Evolutionary conservation across 2,888 invertebrate genomes (phyloP).

Genomic region (Leptinotarsa juncta): DNA sequence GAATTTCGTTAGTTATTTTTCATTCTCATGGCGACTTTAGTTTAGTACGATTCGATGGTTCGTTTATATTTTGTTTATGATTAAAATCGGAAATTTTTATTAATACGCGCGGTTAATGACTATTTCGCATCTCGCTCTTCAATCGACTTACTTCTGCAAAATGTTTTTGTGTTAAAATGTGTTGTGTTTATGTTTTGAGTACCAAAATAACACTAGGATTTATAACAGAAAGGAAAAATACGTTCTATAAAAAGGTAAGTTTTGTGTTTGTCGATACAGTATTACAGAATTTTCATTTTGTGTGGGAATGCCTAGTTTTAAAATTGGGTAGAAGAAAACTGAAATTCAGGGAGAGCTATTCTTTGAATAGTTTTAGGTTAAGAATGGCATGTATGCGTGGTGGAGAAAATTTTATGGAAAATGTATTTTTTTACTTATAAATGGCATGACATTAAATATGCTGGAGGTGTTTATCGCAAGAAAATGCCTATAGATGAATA

Average conservation of each 20-base stretch:
- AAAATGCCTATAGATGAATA: too few relatives aligned
- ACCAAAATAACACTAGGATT: constrained; percentile 56
- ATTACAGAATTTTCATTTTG: neutral
- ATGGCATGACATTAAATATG: neutral
- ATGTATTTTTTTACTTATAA: neutral
- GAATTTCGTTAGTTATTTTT: constrained; percentile 48
- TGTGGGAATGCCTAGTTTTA: neutral
- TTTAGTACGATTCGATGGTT: constrained; percentile 44
- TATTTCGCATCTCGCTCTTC: constrained; percentile 38
- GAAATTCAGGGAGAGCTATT: neutral
- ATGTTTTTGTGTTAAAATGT: constrained; percentile 59
- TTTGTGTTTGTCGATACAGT: constrained; percentile 22
- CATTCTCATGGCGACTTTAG: constrained; percentile 54
- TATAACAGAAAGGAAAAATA: constrained; percentile 48
- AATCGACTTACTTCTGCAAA: constrained; percentile 48
- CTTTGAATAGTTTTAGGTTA: constrained; percentile 10
- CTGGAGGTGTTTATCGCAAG: too few relatives aligned
- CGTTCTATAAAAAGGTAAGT: constrained; percentile 48
- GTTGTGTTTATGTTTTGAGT: constrained; percentile 60
- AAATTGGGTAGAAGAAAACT: neutral
- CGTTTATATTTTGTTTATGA: constrained; percentile 48
- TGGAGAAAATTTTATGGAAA: neutral
- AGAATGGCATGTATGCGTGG: constrained; percentile 19
- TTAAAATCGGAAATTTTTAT: constrained; percentile 45
- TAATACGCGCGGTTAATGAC: constrained; percentile 41